A percentile compares a stretch with the other conserved stretches of the same genome.
These are phyloP conservation scores for Euzetes globulus DNA, from an alignment of 2,888 invertebrate species.

Conservation along the genomic window DNA sequence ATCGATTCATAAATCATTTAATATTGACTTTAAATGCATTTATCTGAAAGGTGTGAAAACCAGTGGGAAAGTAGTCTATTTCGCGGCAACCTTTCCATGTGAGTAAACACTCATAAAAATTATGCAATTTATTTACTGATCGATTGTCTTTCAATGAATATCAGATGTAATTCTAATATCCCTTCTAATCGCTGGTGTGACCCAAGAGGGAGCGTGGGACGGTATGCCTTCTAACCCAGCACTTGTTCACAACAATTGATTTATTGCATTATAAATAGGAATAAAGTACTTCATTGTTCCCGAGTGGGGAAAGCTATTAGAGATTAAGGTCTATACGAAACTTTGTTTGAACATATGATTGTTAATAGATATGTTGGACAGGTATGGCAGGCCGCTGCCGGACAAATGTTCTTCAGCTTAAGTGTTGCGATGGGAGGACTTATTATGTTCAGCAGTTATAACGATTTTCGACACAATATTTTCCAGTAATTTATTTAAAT, in stretches of 20 bases:
- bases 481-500: conserved; percentile 45
- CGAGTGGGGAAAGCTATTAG: conserved; percentile 44
- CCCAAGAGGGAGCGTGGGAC: conserved; percentile 44
- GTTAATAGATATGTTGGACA: conserved; percentile 32
- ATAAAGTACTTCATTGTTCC: conserved; percentile 45
- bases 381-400: conserved; percentile 51
- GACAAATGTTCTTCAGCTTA: conserved; percentile 51
- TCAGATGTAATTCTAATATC: conserved; percentile 43
- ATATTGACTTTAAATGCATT: background rate
- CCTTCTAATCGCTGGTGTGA: conserved; percentile 44
- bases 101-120: background rate
- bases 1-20: too few relatives aligned
- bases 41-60: conserved; percentile 40
- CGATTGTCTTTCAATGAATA: background rate
- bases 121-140: background rate
- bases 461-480: conserved; percentile 49
- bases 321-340: conserved; percentile 42
- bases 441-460: conserved; percentile 50
- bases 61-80: conserved; percentile 44
- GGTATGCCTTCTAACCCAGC: background rate
- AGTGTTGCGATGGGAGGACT: conserved; percentile 50
- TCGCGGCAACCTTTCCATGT: conserved; percentile 45
- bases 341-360: too few relatives aligned
- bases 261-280: conserved; percentile 39
- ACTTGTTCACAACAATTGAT: background rate